These are phyloP conservation scores for Trissoscelio sp. DNA, from an alignment of 2,888 invertebrate genomes.

Conservation along the genomic window DNA sequence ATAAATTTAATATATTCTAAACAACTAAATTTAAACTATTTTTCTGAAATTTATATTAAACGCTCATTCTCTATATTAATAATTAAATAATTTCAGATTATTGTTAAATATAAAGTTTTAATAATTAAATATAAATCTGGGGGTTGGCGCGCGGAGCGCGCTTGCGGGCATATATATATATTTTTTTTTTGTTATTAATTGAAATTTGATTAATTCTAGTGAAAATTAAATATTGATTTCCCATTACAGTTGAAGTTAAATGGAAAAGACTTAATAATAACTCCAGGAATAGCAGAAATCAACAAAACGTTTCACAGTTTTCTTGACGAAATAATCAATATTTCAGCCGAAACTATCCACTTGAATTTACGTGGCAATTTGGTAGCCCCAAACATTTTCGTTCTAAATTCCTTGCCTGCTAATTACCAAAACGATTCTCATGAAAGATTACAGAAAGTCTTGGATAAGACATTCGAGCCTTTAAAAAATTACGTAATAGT, in stretches of 20 bases:
- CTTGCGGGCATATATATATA: neutral
- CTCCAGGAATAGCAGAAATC: constrained; percentile 5
- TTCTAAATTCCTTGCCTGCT: constrained; percentile 72
- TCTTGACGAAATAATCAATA: constrained; percentile 75
- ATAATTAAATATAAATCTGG: too few species aligned
- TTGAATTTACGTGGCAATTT: constrained; percentile 78
- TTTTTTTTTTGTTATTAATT: neutral
- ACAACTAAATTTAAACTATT: too few species aligned
- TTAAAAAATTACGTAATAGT: constrained; percentile 85
- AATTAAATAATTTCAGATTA: too few species aligned
- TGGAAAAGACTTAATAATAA: constrained; percentile 33
- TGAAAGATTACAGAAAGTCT: constrained; percentile 84
- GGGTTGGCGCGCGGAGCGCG: too few species aligned
- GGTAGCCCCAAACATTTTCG: too few species aligned
- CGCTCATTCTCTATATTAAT: too few species aligned
- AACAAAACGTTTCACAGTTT: constrained; percentile 72
- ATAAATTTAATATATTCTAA: too few species aligned
- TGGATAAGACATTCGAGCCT: constrained; percentile 85
- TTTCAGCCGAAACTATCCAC: constrained; percentile 75
- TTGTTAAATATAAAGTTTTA: too few species aligned
- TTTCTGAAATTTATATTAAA: too few species aligned
- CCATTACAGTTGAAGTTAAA: too few species aligned
- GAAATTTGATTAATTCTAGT: neutral
- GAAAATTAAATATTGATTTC: too few species aligned
- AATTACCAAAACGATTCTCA: constrained; percentile 84